A percentile compares a stretch with the other conserved stretches of the same genome.
Conservation (phyloP, 2,888 invertebrate species). For the Tinea trinotella region DNA sequence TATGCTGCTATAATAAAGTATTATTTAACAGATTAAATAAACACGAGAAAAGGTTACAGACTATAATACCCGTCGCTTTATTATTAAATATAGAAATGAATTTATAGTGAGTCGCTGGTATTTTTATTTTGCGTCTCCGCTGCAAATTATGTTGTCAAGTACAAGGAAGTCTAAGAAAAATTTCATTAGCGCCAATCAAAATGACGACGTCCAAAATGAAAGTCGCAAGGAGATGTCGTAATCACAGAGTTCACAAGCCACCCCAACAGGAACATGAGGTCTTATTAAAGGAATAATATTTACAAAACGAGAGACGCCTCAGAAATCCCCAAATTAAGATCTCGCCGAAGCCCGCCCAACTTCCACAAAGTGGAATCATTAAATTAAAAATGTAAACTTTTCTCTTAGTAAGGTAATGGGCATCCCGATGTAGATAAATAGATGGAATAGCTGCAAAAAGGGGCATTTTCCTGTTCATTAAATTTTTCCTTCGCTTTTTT, state of each 20-base stretch:
- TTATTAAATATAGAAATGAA: background rate
- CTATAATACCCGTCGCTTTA: background rate
- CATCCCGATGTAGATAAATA: slow-evolving; percentile 74
- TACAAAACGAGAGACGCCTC: slow-evolving; percentile 73
- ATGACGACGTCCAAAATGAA: slow-evolving; percentile 72
- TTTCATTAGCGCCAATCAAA: slow-evolving; percentile 74
- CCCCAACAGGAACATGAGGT: slow-evolving; percentile 67
- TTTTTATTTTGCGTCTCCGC: slow-evolving; percentile 13
- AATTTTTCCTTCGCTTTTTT: slow-evolving; percentile 73
- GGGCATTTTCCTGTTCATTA: slow-evolving; percentile 75
- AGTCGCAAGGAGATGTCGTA: slow-evolving; percentile 69
- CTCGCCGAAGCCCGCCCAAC: slow-evolving; percentile 72
- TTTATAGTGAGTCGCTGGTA: background rate
- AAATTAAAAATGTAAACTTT: slow-evolving; percentile 75
- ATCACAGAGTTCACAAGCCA: slow-evolving; percentile 68
- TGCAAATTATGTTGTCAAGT: slow-evolving; percentile 67
- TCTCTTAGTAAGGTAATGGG: slow-evolving; percentile 75
- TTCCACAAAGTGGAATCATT: slow-evolving; percentile 74
- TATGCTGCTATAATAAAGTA: too few species aligned
- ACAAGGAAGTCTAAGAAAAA: slow-evolving; percentile 70
- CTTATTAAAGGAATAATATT: slow-evolving; percentile 74
- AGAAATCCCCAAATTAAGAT: slow-evolving; percentile 74
- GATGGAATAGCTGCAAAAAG: slow-evolving; percentile 73
- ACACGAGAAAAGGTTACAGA: background rate
- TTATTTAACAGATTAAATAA: too few species aligned